Evolutionary conservation across 2,888 invertebrate species (phyloP).

Genomic region (Harpagoxenus sublaevis): DNA sequence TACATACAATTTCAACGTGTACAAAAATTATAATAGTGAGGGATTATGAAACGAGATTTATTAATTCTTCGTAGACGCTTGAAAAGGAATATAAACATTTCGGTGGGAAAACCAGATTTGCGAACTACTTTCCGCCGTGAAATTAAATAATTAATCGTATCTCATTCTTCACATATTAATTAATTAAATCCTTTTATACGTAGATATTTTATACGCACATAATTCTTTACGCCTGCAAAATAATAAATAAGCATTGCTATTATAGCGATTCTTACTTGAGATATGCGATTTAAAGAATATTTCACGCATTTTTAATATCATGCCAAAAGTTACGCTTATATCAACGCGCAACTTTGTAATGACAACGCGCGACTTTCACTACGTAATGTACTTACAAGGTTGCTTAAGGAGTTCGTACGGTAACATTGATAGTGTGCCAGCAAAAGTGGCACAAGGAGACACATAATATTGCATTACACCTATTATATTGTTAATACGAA

Average conservation of each 20-base stretch:
- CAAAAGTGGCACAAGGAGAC: slow-evolving; percentile 71
- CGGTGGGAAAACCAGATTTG: slow-evolving; percentile 16
- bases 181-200: background rate
- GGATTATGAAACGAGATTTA: background rate
- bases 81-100: slow-evolving; percentile 1
- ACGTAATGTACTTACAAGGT: slow-evolving; percentile 49
- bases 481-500: slow-evolving; percentile 20
- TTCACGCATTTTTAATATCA: background rate
- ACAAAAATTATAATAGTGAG: background rate
- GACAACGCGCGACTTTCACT: slow-evolving; percentile 22
- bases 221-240: background rate
- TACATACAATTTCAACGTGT: slow-evolving; percentile 33
- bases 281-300: background rate
- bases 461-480: slow-evolving; percentile 56
- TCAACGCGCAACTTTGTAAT: slow-evolving; percentile 15
- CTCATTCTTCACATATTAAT: background rate
- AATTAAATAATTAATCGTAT: background rate
- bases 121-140: background rate
- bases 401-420: slow-evolving; percentile 32
- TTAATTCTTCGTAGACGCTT: slow-evolving; percentile 25
- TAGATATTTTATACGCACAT: background rate
- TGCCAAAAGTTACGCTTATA: background rate
- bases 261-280: background rate
- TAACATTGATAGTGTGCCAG: slow-evolving; percentile 39
- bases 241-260: background rate